Evolutionary conservation across 2,888 invertebrate species (phyloP), one percentile per base, ranked within the genome.

Genomic region (Lepetodrilus schrolli): DNA sequence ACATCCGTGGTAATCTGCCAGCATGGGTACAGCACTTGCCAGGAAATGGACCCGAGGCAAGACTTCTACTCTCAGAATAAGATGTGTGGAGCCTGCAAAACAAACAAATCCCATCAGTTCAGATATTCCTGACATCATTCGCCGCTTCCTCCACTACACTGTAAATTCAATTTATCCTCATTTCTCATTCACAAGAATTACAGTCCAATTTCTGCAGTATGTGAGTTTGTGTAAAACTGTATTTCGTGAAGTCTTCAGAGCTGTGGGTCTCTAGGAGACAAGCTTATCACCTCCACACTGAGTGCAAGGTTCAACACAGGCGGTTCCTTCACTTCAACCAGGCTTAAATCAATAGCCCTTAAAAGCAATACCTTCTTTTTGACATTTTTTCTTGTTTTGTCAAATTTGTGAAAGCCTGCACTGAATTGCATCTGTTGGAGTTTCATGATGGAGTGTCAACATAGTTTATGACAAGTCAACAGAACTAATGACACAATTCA

Each of bases 291-390:
- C 58, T 58, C 58, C 26, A 30, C 30, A 30, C 34, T 30, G 58
- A 58, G 58, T 58, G 58, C 13, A 34, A 58, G 34, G 58, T 58
- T 58, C n/a, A 30, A 30, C 17, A 5, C 26, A 23, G 13, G 13
- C 30, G 21, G 34, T 30, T 30, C 30, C 17, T 17, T 58, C 13
- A 30, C 58, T 26, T 58, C 30, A 58, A 30, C 30, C 58, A 13
- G 34, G 26, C 58, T 34, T 58, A 58, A 58, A 58, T 58, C 58
- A 58, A 58, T 58, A 58, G 30, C 58, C 58, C 58, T 34, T 58
- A 58, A 58, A 58, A 58, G 58, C 58, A 58, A 58, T 58, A 58
- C 58, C 58, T 58, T 58, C 58, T 58, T 58, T 34, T 7, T 23
- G 58, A 30, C n/a, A 13, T 10, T 26, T 58, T 58, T 58, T 43